A percentile compares a stretch with the other conserved stretches of the same genome.
Evolutionary conservation across 2,797 vertebrate species (phyloP).

Genomic region (Alca torda): DNA sequence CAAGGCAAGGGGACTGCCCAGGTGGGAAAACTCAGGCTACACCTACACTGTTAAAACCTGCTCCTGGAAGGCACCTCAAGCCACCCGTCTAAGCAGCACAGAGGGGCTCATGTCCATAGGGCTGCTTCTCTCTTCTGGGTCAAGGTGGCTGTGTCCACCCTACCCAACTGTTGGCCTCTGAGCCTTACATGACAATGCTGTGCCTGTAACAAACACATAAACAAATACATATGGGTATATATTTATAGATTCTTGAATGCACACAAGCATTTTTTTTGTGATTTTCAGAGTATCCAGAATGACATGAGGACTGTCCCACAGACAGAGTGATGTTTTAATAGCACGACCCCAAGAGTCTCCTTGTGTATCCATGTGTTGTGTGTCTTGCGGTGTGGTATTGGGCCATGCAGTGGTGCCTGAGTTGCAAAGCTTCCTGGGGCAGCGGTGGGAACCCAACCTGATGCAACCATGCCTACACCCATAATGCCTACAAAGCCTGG

Average conservation of each 20-base stretch:
- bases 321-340: not conserved
- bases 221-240: too few relatives aligned
- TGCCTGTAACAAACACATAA: not conserved
- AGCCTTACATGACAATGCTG: not conserved
- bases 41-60: not conserved
- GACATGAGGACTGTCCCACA: not conserved
- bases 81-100: not conserved
- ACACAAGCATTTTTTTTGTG: not conserved
- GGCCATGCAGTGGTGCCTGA: not conserved
- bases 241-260: not conserved
- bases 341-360: not conserved
- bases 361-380: not conserved
- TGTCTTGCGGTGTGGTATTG: fast-evolving
- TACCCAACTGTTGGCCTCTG: not conserved
- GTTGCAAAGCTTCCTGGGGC: not conserved
- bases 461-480: not conserved
- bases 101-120: not conserved
- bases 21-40: not conserved
- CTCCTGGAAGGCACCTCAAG: not conserved
- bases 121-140: not conserved
- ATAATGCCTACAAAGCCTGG: not conserved
- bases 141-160: not conserved
- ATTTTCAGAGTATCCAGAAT: not conserved
- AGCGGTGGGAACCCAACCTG: not conserved
- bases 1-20: not conserved